Evolutionary conservation across 2,113 vertebrate species (phyloP).

Genomic region (Lampris megalopsis): DNA sequence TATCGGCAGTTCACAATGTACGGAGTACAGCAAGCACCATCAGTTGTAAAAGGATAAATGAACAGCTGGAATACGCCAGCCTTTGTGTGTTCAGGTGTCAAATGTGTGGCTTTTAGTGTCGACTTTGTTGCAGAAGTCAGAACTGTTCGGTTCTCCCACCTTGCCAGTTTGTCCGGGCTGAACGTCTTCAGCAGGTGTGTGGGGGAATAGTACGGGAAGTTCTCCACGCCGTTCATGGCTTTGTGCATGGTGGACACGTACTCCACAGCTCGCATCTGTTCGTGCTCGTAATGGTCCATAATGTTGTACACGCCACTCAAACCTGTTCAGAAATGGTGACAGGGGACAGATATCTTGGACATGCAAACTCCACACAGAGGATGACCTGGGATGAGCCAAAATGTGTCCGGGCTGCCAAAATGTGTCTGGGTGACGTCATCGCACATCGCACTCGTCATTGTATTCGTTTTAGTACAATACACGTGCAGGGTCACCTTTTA

Average conservation of each 20-base stretch:
- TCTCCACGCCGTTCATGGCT: conserved; percentile 80
- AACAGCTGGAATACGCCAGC: neutral
- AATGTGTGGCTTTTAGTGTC: neutral
- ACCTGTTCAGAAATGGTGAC: conserved; percentile 51
- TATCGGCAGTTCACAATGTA: too few relatives aligned
- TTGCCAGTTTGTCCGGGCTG: conserved; percentile 69
- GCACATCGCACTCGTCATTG: too few relatives aligned
- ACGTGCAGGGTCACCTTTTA: too few relatives aligned
- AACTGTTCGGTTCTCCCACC: conserved; percentile 42
- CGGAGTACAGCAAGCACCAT: too few relatives aligned
- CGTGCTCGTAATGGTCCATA: conserved; percentile 81
- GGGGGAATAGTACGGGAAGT: conserved; percentile 81
- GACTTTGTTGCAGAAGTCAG: too few relatives aligned
- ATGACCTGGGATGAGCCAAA: too few relatives aligned
- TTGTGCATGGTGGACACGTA: conserved; percentile 83
- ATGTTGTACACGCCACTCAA: conserved; percentile 82
- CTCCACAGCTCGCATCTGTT: conserved; percentile 76
- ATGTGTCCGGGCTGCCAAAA: too few relatives aligned
- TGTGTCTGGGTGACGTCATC: too few relatives aligned
- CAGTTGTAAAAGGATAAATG: too few relatives aligned
- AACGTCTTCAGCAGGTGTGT: conserved; percentile 62
- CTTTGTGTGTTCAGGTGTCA: neutral
- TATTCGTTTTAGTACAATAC: too few relatives aligned
- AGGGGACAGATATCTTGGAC: neutral
- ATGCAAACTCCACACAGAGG: neutral